Evolutionary conservation across 2,888 invertebrate species (phyloP).

Genomic region (Synanthedon formicaeformis): DNA sequence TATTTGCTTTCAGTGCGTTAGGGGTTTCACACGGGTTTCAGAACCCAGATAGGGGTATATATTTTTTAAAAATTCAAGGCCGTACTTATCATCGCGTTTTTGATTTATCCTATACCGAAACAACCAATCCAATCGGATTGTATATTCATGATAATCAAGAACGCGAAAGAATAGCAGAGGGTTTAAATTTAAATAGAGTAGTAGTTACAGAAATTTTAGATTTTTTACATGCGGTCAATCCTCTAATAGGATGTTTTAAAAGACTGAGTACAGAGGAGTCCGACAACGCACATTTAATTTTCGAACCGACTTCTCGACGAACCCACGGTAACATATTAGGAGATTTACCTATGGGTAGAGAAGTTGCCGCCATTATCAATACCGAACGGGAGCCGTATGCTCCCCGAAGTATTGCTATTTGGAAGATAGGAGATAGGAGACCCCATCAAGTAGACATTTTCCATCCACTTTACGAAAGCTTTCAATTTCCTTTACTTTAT

Average conservation of each 20-base stretch:
- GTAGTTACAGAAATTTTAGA: not conserved
- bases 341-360: slow-evolving; percentile 3
- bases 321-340: slow-evolving; percentile 7
- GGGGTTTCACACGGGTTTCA: slow-evolving; percentile 1
- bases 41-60: not conserved
- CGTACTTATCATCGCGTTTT: slow-evolving; percentile 3
- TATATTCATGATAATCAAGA: not conserved
- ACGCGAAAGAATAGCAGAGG: not conserved
- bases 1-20: slow-evolving; percentile 2
- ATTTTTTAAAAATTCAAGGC: slow-evolving; percentile 2
- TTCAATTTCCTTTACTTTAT: slow-evolving; percentile 3
- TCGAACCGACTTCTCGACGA: slow-evolving; percentile 2
- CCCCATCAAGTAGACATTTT: slow-evolving; percentile 5
- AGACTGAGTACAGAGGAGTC: not conserved
- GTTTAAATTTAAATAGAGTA: not conserved
- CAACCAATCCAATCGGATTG: not conserved
- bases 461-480: slow-evolving; percentile 4
- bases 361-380: slow-evolving; percentile 5
- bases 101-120: slow-evolving; percentile 1
- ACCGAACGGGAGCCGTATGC: slow-evolving; percentile 3
- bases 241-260: not conserved
- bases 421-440: slow-evolving; percentile 6
- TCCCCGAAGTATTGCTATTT: not conserved
- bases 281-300: not conserved
- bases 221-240: not conserved